Evolutionary conservation across 2,888 invertebrate species (phyloP).

Genomic region (Heteromurus nitidus): DNA sequence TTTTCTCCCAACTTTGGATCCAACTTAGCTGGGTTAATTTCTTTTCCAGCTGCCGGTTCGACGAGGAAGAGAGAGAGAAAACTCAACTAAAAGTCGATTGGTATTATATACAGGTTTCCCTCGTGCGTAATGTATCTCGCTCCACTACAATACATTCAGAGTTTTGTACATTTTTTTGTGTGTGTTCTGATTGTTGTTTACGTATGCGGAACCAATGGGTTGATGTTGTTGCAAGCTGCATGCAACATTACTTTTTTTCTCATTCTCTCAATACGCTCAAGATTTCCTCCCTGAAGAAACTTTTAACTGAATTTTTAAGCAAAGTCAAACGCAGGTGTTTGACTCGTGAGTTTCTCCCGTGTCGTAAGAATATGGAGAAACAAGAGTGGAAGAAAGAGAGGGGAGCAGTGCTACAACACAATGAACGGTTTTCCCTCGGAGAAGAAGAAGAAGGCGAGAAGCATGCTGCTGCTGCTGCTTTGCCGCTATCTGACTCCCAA

Average conservation of each 20-base stretch:
- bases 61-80: no score
- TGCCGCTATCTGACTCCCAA: slow-evolving; percentile 27
- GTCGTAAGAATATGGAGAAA: not conserved
- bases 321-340: slow-evolving; percentile 52
- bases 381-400: slow-evolving; percentile 5
- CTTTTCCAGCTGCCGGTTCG: slow-evolving; percentile 29
- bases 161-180: no score
- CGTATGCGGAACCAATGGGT: not conserved
- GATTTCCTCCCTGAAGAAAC: slow-evolving; percentile 37
- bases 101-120: no score
- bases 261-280: slow-evolving; percentile 12
- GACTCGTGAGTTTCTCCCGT: not conserved
- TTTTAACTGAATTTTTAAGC: slow-evolving; percentile 54
- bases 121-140: no score
- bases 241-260: slow-evolving; percentile 23
- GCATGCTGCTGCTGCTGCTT: slow-evolving; percentile 14
- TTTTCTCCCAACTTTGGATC: slow-evolving; percentile 36
- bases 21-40: slow-evolving; percentile 29
- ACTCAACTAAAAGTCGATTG: no score
- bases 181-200: not conserved
- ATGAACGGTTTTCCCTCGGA: not conserved
- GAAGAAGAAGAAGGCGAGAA: slow-evolving; percentile 30
- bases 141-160: no score
- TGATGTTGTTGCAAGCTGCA: slow-evolving; percentile 33
- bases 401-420: not conserved